phyloP scores from a whole-genome alignment of 2,113 vertebrate genomes.

The Phrynosoma blainvillii region DNA sequence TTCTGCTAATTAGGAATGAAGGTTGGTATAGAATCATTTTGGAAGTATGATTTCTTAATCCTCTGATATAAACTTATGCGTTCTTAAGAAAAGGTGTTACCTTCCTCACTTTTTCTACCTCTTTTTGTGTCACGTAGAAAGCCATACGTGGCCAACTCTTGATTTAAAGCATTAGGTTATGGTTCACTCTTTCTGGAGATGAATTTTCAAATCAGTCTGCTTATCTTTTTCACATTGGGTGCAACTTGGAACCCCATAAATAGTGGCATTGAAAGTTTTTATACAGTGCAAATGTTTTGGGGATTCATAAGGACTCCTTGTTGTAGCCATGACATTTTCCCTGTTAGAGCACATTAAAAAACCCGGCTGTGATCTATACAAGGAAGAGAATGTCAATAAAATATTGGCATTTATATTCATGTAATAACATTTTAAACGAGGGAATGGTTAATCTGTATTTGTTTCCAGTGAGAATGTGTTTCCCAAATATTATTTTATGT shows the following conservation, averaged over 20 bases:
- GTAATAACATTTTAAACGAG: background rate
- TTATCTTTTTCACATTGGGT: background rate
- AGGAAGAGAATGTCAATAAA: background rate
- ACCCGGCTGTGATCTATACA: background rate
- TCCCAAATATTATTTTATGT: background rate
- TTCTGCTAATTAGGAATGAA: background rate
- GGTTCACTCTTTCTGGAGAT: background rate
- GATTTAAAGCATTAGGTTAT: background rate
- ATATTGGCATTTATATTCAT: background rate
- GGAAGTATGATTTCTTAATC: constrained; percentile 13
- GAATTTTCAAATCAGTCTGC: background rate
- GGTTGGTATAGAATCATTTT: background rate
- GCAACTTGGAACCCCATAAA: no score
- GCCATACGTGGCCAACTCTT: no score
- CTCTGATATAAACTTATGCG: background rate
- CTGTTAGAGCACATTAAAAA: background rate
- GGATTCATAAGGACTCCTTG: background rate
- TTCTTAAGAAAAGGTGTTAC: background rate
- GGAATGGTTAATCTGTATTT: background rate
- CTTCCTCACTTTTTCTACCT: no score
- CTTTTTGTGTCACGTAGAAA: no score
- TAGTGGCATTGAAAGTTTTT: background rate
- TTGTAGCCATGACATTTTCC: background rate
- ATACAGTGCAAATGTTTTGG: background rate
- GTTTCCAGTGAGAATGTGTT: background rate